Evolutionary conservation across 2,113 vertebrate species (phyloP).

Genomic region (Apus apus): DNA sequence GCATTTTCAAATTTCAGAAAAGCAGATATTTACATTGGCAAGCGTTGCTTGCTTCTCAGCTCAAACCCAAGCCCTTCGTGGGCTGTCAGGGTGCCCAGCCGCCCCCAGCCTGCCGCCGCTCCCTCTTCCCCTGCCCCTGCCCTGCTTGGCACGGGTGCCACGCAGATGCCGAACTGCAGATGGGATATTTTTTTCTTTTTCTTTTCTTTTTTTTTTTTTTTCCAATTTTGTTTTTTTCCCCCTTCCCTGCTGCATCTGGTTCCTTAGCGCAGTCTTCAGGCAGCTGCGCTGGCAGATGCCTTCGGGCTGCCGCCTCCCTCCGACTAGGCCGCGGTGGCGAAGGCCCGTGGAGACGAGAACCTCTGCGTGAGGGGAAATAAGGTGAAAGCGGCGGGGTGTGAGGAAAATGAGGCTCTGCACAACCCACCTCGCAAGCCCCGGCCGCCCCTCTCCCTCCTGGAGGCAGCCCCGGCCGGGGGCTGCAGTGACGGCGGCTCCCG

Average conservation of each 20-base stretch:
- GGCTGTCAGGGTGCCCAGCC: not conserved
- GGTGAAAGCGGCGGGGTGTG: not conserved
- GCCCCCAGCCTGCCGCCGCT: not conserved
- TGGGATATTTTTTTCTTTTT: not conserved
- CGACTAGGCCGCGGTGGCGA: not conserved
- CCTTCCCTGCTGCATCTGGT: slow-evolving; percentile 49
- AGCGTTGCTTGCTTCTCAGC: not conserved
- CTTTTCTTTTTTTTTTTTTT: no score
- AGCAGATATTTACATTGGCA: not conserved
- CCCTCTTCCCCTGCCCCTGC: not conserved
- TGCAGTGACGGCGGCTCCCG: slow-evolving; percentile 74
- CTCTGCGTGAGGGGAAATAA: no score
- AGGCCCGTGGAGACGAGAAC: no score
- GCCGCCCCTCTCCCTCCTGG: not conserved
- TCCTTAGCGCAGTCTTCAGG: slow-evolving; percentile 46
- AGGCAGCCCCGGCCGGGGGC: not conserved
- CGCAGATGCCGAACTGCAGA: slow-evolving; percentile 62
- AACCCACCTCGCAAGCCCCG: no score
- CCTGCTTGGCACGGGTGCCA: slow-evolving; percentile 47
- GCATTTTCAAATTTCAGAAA: not conserved
- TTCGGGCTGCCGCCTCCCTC: slow-evolving; percentile 5
- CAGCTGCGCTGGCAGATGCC: slow-evolving; percentile 57
- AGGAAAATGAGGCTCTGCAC: not conserved
- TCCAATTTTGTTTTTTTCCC: no score
- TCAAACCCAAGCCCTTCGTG: not conserved